phyloP scores from a whole-genome alignment of 2,888 invertebrate species.

The Eulithis testata region DNA sequence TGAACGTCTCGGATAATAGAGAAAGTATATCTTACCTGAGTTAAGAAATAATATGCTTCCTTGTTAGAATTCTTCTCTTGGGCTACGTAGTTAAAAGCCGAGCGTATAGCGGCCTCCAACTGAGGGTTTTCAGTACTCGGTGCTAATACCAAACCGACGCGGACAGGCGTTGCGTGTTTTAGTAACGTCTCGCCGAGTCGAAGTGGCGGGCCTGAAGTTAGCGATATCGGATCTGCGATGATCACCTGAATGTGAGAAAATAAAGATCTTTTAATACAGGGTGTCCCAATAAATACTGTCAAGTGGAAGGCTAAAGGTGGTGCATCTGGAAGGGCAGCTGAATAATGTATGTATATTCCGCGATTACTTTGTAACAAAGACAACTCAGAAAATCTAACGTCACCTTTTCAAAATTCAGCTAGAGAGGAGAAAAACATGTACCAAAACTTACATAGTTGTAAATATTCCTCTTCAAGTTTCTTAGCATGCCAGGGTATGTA shows the following conservation, averaged over 20 bases:
- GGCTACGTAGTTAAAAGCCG: conserved; percentile 95
- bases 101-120: conserved; percentile 92
- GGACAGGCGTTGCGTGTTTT: conserved; percentile 94
- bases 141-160: conserved; percentile 94
- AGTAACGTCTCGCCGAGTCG: conserved; percentile 96
- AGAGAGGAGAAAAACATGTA: no score
- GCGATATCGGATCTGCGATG: conserved; percentile 92
- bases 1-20: neutral
- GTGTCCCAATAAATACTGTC: no score
- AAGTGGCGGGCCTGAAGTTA: conserved; percentile 88
- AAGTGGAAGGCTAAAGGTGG: no score
- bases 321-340: no score
- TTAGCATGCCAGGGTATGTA: conserved; percentile 98
- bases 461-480: conserved; percentile 93
- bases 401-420: no score
- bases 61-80: conserved; percentile 89
- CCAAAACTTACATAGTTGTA: conserved; percentile 88
- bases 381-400: no score
- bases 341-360: no score
- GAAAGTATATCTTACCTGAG: conserved; percentile 86
- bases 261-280: neutral
- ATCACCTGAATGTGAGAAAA: conserved; percentile 85
- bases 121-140: conserved; percentile 86
- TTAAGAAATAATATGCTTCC: conserved; percentile 93
- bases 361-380: no score